Evolutionary conservation across 2,797 vertebrate species (phyloP).

Genomic region (Spea hammondii): DNA sequence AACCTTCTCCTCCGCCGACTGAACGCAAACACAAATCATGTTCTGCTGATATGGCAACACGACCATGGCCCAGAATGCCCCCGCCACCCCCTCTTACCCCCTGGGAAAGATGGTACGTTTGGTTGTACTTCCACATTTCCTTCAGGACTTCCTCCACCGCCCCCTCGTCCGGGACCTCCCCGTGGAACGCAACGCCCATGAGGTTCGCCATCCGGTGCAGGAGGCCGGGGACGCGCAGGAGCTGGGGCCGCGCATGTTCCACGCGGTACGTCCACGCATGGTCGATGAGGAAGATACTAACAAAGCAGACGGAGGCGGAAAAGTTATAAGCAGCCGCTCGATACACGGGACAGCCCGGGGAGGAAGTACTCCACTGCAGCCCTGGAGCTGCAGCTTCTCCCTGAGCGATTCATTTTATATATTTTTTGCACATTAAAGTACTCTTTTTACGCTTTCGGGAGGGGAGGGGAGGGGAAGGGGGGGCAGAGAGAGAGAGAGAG

Average conservation of each 20-base stretch:
- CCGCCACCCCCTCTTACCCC: conserved; percentile 69
- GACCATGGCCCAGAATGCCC: no score
- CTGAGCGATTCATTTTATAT: no score
- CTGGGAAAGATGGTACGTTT: conserved; percentile 86
- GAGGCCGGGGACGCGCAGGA: conserved; percentile 80
- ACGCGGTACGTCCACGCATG: conserved; percentile 89
- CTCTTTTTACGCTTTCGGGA: no score
- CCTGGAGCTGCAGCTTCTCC: no score
- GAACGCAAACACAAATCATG: background rate
- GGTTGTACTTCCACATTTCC: conserved; percentile 90
- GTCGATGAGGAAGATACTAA: conserved; percentile 86
- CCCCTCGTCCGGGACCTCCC: conserved; percentile 74
- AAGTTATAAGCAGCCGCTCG: no score
- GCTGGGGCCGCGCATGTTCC: conserved; percentile 77
- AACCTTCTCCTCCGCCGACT: conserved; percentile 90
- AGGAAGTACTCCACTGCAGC: no score
- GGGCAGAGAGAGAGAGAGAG: no score
- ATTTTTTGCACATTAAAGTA: no score
- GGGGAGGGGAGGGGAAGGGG: no score
- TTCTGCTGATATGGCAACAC: background rate
- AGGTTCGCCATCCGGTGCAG: conserved; percentile 84
- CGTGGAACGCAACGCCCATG: conserved; percentile 84
- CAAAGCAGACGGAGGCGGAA: background rate
- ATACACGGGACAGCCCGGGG: no score
- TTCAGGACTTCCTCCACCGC: conserved; percentile 77